Percentiles rank a stretch among this genome's conserved stretches.
These are phyloP conservation scores for Pao palembangensis DNA, from an alignment of 2,113 vertebrate species.

Conservation along the genomic window DNA sequence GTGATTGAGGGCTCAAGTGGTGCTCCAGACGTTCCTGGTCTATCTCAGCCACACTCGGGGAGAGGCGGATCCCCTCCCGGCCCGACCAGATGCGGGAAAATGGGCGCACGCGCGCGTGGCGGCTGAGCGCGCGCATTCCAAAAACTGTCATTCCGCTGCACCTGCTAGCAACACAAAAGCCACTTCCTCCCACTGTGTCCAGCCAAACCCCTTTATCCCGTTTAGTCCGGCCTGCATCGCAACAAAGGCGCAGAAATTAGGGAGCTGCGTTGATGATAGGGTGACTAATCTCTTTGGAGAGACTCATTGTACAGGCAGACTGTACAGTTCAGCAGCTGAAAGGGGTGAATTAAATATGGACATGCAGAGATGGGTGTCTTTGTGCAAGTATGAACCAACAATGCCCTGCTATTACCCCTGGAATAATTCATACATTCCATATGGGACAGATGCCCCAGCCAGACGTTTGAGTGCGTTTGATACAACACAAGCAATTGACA, in stretches of 20 bases:
- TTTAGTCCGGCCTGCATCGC: conserved; percentile 64
- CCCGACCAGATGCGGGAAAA: conserved; percentile 19
- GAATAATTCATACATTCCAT: conserved; percentile 66
- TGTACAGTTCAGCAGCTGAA: conserved; percentile 70
- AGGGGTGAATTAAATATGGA: conserved; percentile 63
- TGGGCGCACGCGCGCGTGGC: conserved; percentile 2
- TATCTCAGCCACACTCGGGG: conserved; percentile 62
- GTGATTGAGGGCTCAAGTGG: conserved; percentile 74
- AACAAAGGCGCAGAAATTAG: conserved; percentile 75
- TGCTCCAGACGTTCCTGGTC: conserved; percentile 72
- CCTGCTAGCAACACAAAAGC: conserved; percentile 75
- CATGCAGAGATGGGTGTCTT: conserved; percentile 63
- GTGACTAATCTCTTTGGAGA: conserved; percentile 75
- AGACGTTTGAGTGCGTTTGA: conserved; percentile 15
- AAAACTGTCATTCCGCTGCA: conserved; percentile 69
- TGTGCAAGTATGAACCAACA: conserved; percentile 61
- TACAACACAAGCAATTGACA: conserved; percentile 6
- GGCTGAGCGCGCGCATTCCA: conserved; percentile 18
- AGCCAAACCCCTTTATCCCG: conserved; percentile 65
- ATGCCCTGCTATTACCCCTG: conserved; percentile 50
- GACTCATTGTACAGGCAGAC: conserved; percentile 66
- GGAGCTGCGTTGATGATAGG: conserved; percentile 70
- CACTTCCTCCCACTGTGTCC: conserved; percentile 72
- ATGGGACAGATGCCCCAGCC: conserved; percentile 51
- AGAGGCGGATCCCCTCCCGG: conserved; percentile 26